phyloP scores from a whole-genome alignment of 2,797 vertebrate genomes.

The Tapirus indicus region DNA sequence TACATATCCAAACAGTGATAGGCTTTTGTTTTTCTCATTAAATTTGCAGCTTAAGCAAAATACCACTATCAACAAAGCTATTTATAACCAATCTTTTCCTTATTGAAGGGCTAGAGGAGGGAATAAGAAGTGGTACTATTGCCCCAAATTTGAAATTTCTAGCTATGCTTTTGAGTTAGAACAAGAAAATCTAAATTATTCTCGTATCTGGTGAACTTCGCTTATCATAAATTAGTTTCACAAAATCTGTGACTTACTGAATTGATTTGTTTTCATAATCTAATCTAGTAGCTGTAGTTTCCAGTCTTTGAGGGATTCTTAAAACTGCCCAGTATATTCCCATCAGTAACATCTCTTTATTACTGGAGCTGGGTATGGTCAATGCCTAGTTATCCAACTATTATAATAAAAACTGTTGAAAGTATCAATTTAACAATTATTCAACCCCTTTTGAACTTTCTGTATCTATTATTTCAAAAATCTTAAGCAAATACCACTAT shows the following conservation, averaged over 20 bases:
- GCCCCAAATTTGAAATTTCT: conserved; percentile 32
- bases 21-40: neutral
- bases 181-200: neutral
- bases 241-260: conserved; percentile 27
- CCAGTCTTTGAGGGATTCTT: neutral
- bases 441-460: conserved; percentile 24
- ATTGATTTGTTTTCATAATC: conserved; percentile 31
- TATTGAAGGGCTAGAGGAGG: neutral
- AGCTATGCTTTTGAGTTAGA: conserved; percentile 21
- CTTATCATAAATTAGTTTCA: conserved; percentile 11
- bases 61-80: neutral
- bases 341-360: neutral
- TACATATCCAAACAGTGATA: neutral
- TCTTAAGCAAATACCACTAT: neutral
- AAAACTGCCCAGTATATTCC: neutral
- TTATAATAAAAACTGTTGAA: neutral
- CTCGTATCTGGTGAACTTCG: neutral
- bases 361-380: neutral
- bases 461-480: neutral
- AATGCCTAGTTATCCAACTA: neutral
- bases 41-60: conserved; percentile 47
- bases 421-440: neutral
- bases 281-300: neutral
- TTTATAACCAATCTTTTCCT: neutral
- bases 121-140: neutral